Conservation (phyloP, 2,113 vertebrate species). For the Platysternon megacephalum region DNA sequence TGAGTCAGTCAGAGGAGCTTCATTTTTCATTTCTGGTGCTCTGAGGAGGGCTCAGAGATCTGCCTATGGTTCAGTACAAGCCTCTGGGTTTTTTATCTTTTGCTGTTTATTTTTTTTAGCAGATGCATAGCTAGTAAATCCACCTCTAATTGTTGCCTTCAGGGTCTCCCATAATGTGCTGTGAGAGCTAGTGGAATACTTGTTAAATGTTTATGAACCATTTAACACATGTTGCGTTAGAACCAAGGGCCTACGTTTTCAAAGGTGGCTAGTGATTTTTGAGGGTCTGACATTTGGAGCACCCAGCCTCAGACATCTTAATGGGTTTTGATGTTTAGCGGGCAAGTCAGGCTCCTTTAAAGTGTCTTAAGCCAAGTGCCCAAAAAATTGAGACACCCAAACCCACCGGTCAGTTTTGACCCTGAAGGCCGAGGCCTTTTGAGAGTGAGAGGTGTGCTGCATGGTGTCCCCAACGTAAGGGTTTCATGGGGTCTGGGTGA, state of each 20-base stretch:
- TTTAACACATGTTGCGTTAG: not conserved
- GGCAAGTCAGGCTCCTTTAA: not conserved
- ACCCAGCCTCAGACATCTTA: not conserved
- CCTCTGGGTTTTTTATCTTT: not conserved
- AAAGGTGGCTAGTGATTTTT: not conserved
- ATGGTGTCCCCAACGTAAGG: not conserved
- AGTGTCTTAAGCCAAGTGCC: not conserved
- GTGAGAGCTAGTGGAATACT: not conserved
- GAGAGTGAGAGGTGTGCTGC: not conserved
- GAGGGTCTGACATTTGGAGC: not conserved
- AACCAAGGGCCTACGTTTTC: not conserved
- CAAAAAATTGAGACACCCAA: not conserved
- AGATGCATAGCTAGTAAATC: not conserved
- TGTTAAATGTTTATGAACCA: not conserved
- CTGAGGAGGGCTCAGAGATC: not conserved
- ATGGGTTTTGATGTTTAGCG: not conserved
- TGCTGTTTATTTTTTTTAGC: not conserved
- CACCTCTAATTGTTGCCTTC: not conserved
- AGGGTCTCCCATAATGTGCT: not conserved
- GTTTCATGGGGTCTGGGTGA: not conserved
- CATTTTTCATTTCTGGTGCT: not conserved
- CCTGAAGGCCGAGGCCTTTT: not conserved
- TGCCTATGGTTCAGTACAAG: not conserved
- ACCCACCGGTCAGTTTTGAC: not conserved
- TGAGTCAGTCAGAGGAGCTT: not conserved